Conservation (phyloP, 1,140 invertebrate genomes). For the Ladona fulva region DNA sequence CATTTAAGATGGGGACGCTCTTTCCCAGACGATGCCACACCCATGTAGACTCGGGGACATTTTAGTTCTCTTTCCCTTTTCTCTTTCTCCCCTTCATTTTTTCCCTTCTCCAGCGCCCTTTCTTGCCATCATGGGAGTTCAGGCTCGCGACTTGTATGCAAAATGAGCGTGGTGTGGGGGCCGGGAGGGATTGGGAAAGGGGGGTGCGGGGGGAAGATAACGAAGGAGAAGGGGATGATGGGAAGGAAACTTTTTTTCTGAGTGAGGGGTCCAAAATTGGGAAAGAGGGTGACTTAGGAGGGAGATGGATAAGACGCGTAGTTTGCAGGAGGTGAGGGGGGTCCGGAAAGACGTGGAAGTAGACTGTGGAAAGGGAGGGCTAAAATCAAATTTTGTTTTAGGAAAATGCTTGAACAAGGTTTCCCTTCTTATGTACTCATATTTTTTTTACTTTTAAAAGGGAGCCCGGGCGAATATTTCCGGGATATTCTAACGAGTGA, state of each 20-base stretch:
- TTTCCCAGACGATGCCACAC: not conserved
- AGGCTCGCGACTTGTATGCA: not conserved
- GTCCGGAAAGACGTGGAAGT: not conserved
- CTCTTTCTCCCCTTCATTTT: not conserved
- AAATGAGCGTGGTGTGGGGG: not conserved
- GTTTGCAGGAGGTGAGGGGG: not conserved
- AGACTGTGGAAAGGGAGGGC: not conserved
- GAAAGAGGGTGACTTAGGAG: not conserved
- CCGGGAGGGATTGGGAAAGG: not conserved
- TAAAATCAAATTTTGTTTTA: not conserved
- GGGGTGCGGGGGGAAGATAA: not conserved
- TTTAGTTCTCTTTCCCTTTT: not conserved
- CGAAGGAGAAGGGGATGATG: not conserved
- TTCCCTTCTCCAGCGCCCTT: not conserved
- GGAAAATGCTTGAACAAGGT: conserved; percentile 1
- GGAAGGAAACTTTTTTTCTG: not conserved
- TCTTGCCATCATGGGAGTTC: not conserved
- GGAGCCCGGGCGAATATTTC: too few species aligned
- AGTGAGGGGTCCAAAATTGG: not conserved
- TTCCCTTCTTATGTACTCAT: not conserved
- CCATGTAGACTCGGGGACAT: not conserved
- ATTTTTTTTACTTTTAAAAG: too few species aligned
- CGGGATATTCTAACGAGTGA: too few species aligned
- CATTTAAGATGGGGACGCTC: too few species aligned
- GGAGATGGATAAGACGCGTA: not conserved